phyloP scores from a whole-genome alignment of 2,113 vertebrate genomes.

The Ailuropoda melanoleuca region DNA sequence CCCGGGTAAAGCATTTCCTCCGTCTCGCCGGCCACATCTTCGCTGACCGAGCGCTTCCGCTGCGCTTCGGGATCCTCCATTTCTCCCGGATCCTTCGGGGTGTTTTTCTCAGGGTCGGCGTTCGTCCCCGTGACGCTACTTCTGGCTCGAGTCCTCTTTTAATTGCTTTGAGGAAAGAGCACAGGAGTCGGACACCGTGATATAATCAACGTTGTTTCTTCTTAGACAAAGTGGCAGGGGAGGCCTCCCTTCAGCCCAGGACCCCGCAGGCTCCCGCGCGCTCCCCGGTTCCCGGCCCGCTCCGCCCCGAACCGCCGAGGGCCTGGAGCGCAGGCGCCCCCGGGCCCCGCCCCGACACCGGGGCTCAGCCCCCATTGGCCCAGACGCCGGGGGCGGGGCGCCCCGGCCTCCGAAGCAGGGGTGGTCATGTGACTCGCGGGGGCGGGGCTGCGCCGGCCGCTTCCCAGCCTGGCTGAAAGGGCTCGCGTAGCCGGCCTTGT shows the following conservation, averaged over 20 bases:
- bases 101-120: neutral
- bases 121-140: neutral
- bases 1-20: neutral
- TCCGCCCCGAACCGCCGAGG: neutral
- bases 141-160: neutral
- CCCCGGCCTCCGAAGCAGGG: neutral
- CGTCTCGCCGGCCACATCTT: neutral
- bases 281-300: accelerated
- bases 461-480: neutral
- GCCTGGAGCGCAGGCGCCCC: neutral
- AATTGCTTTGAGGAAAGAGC: neutral
- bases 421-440: neutral
- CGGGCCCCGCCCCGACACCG: neutral
- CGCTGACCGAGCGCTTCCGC: neutral
- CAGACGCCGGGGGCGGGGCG: neutral
- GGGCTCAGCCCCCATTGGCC: constrained; percentile 42
- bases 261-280: accelerated
- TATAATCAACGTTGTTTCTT: neutral
- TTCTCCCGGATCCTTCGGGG: neutral
- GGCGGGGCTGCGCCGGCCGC: constrained; percentile 38
- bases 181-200: neutral
- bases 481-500: neutral
- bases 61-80: neutral
- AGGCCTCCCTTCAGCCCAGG: accelerated
- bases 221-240: accelerated